phyloP scores from a whole-genome alignment of 2,113 vertebrate species.

The Enhydra lutris region DNA sequence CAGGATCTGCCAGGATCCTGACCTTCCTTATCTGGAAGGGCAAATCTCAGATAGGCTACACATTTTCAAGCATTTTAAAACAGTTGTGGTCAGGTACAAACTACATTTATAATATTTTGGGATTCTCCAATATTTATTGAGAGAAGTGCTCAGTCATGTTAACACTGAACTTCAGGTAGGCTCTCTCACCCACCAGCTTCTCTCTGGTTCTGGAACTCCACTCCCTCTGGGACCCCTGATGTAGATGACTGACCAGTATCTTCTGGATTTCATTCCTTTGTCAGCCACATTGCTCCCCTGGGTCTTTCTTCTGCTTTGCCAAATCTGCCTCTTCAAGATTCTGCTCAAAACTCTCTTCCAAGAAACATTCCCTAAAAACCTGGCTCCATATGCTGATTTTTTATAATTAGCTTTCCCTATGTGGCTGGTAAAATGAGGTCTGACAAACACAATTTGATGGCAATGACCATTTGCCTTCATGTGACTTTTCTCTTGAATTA shows the following conservation, averaged over 20 bases:
- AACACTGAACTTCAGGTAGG: neutral
- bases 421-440: neutral
- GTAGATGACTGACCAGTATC: too few relatives aligned
- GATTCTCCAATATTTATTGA: neutral
- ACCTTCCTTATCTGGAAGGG: neutral
- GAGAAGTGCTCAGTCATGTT: neutral
- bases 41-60: neutral
- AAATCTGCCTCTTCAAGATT: neutral
- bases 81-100: neutral
- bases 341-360: neutral
- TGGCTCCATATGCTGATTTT: neutral
- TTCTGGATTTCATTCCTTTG: neutral
- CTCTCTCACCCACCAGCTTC: neutral
- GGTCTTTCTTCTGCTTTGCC: neutral
- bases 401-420: neutral
- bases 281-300: too few relatives aligned
- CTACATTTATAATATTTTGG: neutral
- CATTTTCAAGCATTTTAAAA: neutral
- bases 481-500: neutral
- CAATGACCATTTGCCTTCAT: neutral
- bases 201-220: neutral
- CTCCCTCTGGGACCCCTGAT: accelerated
- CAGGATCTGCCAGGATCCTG: neutral
- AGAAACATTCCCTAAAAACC: neutral
- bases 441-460: too few relatives aligned